phyloP scores from a whole-genome alignment of 2,113 vertebrate genomes.

The Eudyptes chrysolophus region DNA sequence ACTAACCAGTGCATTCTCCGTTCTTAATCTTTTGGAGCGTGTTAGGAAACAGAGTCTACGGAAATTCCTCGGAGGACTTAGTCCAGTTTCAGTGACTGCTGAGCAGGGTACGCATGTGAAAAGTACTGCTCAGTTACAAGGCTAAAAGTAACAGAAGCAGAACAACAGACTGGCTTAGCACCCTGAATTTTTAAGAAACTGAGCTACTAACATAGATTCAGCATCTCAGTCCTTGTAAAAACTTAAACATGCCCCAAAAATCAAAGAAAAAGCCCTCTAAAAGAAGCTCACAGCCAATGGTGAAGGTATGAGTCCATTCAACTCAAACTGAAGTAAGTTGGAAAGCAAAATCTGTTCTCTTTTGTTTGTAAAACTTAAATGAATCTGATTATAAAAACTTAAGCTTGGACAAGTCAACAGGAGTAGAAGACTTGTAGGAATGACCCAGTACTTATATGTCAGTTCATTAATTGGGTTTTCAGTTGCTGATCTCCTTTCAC shows the following conservation, averaged over 20 bases:
- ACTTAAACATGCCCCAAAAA: neutral
- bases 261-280: neutral
- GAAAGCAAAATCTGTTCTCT: neutral
- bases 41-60: neutral
- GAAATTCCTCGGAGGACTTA: neutral
- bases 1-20: neutral
- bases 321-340: neutral
- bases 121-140: neutral
- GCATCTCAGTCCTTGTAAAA: neutral
- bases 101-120: neutral
- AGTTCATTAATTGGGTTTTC: neutral
- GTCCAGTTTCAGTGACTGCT: neutral
- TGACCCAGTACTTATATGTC: neutral
- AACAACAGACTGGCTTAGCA: neutral
- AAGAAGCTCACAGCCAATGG: fast-evolving
- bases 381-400: neutral
- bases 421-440: neutral
- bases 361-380: neutral
- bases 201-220: neutral
- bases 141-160: neutral
- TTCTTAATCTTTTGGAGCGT: neutral
- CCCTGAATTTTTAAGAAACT: neutral
- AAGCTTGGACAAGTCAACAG: neutral
- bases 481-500: neutral
- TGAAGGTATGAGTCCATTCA: neutral